Base-by-base conservation (phyloP, 2,113 vertebrate genomes). In the Oxygymnocypris stewartii region DNA sequence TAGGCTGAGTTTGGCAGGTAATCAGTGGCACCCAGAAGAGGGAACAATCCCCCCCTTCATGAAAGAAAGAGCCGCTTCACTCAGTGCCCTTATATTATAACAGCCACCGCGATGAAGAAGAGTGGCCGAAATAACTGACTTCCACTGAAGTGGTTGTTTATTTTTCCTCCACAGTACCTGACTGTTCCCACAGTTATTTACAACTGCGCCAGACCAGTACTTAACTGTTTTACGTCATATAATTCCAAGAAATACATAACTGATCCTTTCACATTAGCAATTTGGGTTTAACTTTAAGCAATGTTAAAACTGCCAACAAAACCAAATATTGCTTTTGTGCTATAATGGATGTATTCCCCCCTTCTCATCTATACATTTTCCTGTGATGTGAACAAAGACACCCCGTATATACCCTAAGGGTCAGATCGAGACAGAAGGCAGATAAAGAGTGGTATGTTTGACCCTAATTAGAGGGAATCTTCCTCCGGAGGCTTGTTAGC, bases 41-140 rank as follows among this genome's bases (percentile, higher is more conserved):
- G 88, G 90, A 93, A 95, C 92, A 94, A 94, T 92, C 89, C 74
- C 84, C 51, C 63, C 85, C 92, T 92, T 65, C 69, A 77, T 54
- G 57, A 81, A 85, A 87, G 67, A 90, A 44, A 91, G 80, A 87
- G 76, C 82, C 65, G 42, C 84, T 87, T 73, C 74, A 87, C 89
- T 91, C 77, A 69, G 65, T 74, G 86, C 51, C 77, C 88, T 88
- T 84, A 84, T 87, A 87, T 88, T 87, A 86, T 71, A 90, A 88
- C 76, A 75, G 31, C 20, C 77, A 80, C 49, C 54, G 87, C 77
- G 47, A n/a, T 54, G 67, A 49, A 74, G 75, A 40, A 82, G 73
- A 79, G 75, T 65, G 67, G 49, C 59, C 73, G 63, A 88, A 59
- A 86, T 75, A 59, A 69, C 20, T 65, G 35, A 80, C 84, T 37